Evolutionary conservation across 2,888 invertebrate genomes (phyloP), one percentile per base, ranked within the genome.

Genomic region (Harpalus rufipes): DNA sequence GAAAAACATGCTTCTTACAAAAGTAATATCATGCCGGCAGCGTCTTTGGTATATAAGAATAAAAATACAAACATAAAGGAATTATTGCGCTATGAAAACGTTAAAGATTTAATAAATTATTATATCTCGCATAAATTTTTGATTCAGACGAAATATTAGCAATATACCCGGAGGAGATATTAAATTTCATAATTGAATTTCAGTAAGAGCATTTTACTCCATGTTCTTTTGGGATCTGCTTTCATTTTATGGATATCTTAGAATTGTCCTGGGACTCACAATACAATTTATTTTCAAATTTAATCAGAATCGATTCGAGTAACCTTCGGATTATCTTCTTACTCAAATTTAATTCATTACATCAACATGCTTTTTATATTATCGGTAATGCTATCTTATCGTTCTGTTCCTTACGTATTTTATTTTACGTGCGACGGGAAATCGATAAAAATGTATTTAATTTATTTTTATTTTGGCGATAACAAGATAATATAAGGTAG

Each of bases 171-270:
- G 5, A 32, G 56, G 81, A 65, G 65, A 72, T 82, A 82, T 82
- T 68, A 82, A 72, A 82, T 82, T 82, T 72, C 82, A 51, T 82
- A 82, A 82, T 82, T 82, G 82, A 58, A 82, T 82, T 82, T 25
- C 10, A 56, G 32, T 82, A 82, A 82, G 81, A 81, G 81, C 81
- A 81, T 81, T 81, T 44, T 61, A 80, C 44, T 68, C 32, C 3
- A 32, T 32, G 32, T 32, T 32, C 81, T 80, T 80, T 79, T 14
- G 41, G 44, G 68, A 68, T 39, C n/a, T 39, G 68, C 7, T 39
- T 68, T 39, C 68, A 68, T 39, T 68, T 68, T 68, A 68, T 39
- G 68, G 68, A 39, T 44, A 44, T 68, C 59, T 65, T 8, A 18
- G 68, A 81, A 51, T 68, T 39, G 82, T 72, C 72, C 5, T 51